Conservation (phyloP, 2,888 invertebrate species). For the Philonicus albiceps region DNA sequence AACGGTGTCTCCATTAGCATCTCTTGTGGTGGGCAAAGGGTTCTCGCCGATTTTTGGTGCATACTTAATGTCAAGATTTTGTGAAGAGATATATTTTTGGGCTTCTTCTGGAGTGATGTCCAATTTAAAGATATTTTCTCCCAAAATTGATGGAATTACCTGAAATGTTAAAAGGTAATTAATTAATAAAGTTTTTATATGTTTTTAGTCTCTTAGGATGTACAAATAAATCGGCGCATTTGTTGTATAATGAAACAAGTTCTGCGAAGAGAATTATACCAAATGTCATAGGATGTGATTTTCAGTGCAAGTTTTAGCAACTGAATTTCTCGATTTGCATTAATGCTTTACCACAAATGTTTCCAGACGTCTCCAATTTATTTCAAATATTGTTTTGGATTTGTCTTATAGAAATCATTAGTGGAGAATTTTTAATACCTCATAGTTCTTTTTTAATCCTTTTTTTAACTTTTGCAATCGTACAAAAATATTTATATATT, state of each 20-base stretch:
- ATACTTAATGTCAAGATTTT: constrained; percentile 65
- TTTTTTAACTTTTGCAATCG: neutral
- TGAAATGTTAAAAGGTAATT: constrained; percentile 4
- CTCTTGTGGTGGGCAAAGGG: constrained; percentile 62
- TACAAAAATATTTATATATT: neutral
- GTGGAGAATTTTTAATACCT: too few relatives aligned
- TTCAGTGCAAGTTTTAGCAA: neutral
- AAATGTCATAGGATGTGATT: neutral
- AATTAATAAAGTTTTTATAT: neutral
- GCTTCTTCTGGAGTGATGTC: constrained; percentile 67
- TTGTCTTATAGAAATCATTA: too few relatives aligned
- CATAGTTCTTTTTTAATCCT: too few relatives aligned
- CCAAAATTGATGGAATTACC: constrained; percentile 54
- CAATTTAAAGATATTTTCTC: constrained; percentile 65
- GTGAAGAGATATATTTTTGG: constrained; percentile 59
- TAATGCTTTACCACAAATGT: neutral
- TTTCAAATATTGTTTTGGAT: too few relatives aligned
- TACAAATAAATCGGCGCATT: neutral
- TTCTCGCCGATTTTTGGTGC: constrained; percentile 68
- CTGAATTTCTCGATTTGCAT: neutral
- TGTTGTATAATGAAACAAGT: neutral
- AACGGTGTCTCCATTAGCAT: constrained; percentile 59
- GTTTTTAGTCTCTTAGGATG: neutral
- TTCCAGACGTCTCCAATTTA: neutral
- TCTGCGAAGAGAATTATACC: neutral